Evolutionary conservation across 2,888 invertebrate species (phyloP).

Genomic region (Xestoiulus laeticollis): DNA sequence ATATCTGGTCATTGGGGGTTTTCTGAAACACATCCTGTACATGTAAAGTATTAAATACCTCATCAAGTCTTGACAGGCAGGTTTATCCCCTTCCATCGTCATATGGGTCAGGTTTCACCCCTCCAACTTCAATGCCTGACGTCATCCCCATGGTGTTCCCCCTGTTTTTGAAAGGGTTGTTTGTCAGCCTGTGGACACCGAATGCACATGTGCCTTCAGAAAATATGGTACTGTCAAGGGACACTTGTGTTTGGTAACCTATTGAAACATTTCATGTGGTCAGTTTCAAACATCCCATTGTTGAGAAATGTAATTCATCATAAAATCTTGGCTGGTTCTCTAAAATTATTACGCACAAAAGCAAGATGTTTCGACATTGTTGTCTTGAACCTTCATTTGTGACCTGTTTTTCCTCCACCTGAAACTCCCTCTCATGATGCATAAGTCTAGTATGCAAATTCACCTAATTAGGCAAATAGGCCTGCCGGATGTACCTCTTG

Average conservation of each 20-base stretch:
- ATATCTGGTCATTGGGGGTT: too few species aligned
- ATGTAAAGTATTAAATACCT: not conserved
- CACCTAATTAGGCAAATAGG: not conserved
- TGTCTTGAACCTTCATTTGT: not conserved
- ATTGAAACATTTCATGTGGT: not conserved
- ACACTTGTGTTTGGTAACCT: too few species aligned
- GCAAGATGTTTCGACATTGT: not conserved
- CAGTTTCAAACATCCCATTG: too few species aligned
- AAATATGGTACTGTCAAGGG: too few species aligned
- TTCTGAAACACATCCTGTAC: not conserved
- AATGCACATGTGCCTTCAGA: not conserved
- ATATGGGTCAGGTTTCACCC: not conserved
- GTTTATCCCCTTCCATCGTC: not conserved
- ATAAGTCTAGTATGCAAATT: not conserved
- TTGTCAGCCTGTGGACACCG: not conserved
- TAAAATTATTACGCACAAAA: too few species aligned
- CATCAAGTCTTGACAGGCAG: not conserved
- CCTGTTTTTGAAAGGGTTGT: not conserved
- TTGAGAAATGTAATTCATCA: too few species aligned
- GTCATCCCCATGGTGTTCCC: not conserved
- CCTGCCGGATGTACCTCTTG: not conserved
- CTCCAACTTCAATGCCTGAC: not conserved
- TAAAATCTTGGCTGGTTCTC: too few species aligned
- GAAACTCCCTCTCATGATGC: not conserved
- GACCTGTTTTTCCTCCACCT: not conserved